Evolutionary conservation across 1,140 invertebrate genomes (phyloP), one percentile per base, ranked within the genome.

Genomic region (Acyrthosiphon pisum): DNA sequence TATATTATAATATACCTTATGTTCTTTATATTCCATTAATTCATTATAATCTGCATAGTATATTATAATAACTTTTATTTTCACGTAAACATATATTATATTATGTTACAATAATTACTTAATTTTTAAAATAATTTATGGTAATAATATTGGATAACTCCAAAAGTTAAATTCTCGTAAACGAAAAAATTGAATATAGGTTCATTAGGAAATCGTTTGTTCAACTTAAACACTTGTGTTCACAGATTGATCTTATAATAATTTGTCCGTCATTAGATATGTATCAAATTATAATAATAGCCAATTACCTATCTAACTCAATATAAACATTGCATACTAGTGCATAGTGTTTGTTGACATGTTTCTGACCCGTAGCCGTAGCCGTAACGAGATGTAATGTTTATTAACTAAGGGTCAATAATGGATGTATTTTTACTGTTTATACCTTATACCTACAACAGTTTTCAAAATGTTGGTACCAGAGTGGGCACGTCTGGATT

Each of bases 241-340:
- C 30, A 56, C 23, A 41, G 22, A 11, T 56, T n/a, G 50, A 89
- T 89, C 41, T 88, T 53, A 35, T 53, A 76, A n/a, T 35, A 76
- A 23, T 53, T 48, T 53, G n/a, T n/a, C 23, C 3, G 11, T 56
- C 9, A 56, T 26, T 53, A 35, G 48, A 56, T 89, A 14, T 35
- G 41, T 89, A 23, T 20, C 20, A 87, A n/a, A 89, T 35, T 53
- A 53, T 88, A 53, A 88, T 89, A 89, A 89, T 56, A 56, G 35
- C 23, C 50, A 56, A 89, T 89, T 56, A 89, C 35, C n/a, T 22
- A 86, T 26, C 26, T n/a, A 56, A 37, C 88, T 41, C 50, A 56
- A 56, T 53, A 53, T 37, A 89, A 9, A 37, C 23, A 26, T 4
- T 18, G 46, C 46, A 48, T 8, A 46, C 44, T 9, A 9, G 44